Conservation (phyloP, 2,888 invertebrate species). For the Falcaria lacertinaria region DNA sequence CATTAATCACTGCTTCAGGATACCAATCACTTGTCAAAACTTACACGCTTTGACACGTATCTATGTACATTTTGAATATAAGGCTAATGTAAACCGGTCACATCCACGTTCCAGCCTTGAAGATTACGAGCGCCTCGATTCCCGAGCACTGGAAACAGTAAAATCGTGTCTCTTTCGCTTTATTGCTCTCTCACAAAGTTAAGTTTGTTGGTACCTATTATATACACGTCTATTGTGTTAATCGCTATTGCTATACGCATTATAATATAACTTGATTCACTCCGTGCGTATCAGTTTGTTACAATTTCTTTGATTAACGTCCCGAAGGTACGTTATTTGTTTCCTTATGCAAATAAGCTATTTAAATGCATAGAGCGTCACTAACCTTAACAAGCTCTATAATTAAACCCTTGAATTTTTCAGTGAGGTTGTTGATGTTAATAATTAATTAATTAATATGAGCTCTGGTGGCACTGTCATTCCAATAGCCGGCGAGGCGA, state of each 20-base stretch:
- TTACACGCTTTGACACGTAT: background rate
- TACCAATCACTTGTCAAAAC: conserved; percentile 16
- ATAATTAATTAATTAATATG: conserved; percentile 74
- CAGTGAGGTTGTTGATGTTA: conserved; percentile 63
- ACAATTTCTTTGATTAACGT: conserved; percentile 25
- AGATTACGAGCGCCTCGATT: conserved; percentile 50
- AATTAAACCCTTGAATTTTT: conserved; percentile 72
- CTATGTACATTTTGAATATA: conserved; percentile 4
- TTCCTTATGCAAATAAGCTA: conserved; percentile 62
- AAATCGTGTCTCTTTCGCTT: conserved; percentile 40
- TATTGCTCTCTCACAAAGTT: conserved; percentile 37
- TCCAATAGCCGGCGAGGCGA: conserved; percentile 60
- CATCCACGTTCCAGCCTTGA: conserved; percentile 23
- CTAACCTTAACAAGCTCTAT: conserved; percentile 59
- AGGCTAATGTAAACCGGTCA: conserved; percentile 1
- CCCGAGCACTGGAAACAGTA: conserved; percentile 45
- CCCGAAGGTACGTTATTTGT: conserved; percentile 30
- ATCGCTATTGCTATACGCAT: too few relatives aligned
- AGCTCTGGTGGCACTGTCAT: conserved; percentile 57
- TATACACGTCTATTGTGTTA: too few relatives aligned
- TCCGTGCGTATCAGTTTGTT: background rate
- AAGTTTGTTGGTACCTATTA: background rate
- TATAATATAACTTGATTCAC: too few relatives aligned
- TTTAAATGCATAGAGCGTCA: conserved; percentile 65
- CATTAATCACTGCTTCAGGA: conserved; percentile 30